Conservation (phyloP, 2,797 vertebrate genomes). For the Crypturellus tataupa region DNA sequence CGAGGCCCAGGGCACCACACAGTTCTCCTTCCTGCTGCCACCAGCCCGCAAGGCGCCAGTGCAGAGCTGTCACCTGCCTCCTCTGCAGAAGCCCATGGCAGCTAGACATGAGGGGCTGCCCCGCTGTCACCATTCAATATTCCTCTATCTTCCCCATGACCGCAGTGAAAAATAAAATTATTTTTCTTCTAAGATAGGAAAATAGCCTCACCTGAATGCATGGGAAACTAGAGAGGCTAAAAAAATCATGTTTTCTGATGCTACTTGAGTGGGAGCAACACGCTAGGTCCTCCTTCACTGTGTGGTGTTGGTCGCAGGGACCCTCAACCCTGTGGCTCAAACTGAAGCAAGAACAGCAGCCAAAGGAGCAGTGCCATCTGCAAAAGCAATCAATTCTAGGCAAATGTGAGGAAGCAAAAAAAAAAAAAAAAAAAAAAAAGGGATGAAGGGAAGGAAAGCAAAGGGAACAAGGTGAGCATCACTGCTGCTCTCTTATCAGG, state of each 20-base stretch:
- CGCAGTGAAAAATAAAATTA: not conserved
- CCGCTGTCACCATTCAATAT: not conserved
- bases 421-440: not conserved
- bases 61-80: slow-evolving; percentile 21
- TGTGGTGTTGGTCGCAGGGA: not conserved
- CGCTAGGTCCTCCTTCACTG: not conserved
- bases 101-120: not conserved
- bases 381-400: not conserved
- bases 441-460: not conserved
- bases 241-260: not conserved
- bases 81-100: not conserved
- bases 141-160: not conserved
- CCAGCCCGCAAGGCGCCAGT: not conserved
- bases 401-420: not conserved
- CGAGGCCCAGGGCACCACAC: accelerated
- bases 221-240: not conserved
- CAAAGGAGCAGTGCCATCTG: not conserved
- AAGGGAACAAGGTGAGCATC: accelerated
- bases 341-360: not conserved
- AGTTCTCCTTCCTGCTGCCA: not conserved
- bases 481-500: not conserved
- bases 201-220: not conserved
- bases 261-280: not conserved
- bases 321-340: accelerated
- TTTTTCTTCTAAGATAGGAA: slow-evolving; percentile 4